phyloP scores from a whole-genome alignment of 2,113 vertebrate species.

The Mesitornis unicolor region DNA sequence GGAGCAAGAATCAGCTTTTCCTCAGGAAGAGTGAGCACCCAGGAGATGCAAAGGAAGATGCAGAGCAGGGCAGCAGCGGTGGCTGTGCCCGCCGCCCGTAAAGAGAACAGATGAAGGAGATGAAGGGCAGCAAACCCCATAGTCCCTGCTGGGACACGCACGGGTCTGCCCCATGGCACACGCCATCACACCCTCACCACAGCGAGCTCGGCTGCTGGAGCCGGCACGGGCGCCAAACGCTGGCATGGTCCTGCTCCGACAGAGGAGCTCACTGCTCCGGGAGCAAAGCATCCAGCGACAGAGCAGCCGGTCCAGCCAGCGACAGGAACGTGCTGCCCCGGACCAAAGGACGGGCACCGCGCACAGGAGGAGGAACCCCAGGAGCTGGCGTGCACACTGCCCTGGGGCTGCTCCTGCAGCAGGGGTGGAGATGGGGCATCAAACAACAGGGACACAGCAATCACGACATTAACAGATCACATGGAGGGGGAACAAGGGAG shows the following conservation, averaged over 20 bases:
- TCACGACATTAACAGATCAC: background rate
- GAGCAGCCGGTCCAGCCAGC: background rate
- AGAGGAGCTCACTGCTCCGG: background rate
- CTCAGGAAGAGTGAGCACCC: background rate
- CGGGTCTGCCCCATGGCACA: background rate
- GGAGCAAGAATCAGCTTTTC: background rate
- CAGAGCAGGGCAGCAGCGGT: background rate
- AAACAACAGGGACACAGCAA: background rate
- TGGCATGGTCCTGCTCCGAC: rapidly evolving
- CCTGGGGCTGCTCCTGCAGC: background rate
- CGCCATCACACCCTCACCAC: background rate
- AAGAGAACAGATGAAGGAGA: background rate
- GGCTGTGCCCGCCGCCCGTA: background rate
- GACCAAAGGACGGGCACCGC: background rate
- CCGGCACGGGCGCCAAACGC: background rate
- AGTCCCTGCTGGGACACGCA: rapidly evolving
- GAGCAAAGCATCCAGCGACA: background rate
- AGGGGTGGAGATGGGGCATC: background rate
- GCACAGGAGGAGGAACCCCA: background rate
- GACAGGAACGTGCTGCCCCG: background rate
- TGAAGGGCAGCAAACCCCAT: background rate
- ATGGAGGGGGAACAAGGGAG: background rate
- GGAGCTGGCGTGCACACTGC: background rate
- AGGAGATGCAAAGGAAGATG: background rate
- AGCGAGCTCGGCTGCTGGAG: background rate